Percentiles rank a stretch among this genome's conserved stretches.
phyloP scores from a whole-genome alignment of 2,113 vertebrate species.

The Pongo pygmaeus region DNA sequence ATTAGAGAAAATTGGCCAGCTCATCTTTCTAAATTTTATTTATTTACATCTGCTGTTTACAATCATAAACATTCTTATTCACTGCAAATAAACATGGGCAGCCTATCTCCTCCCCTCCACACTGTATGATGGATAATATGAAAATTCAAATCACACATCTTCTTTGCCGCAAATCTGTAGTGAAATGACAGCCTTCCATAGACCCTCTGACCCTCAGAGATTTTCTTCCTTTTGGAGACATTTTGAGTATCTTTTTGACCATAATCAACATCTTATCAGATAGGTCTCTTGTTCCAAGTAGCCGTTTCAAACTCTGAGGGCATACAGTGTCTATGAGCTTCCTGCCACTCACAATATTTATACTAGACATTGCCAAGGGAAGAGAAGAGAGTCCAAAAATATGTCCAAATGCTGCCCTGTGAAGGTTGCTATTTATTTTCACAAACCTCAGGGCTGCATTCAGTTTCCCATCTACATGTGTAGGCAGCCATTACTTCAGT shows the following conservation, averaged over 20 bases:
- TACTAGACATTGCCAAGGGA: background rate
- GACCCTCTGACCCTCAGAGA: background rate
- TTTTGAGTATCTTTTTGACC: background rate
- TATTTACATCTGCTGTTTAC: background rate
- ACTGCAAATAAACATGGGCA: background rate
- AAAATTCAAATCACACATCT: background rate
- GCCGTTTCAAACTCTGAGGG: background rate
- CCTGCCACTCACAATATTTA: background rate
- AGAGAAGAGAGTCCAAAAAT: background rate
- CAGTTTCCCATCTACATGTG: slow-evolving; percentile 32
- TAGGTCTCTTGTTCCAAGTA: background rate
- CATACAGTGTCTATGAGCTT: background rate
- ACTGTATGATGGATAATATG: background rate
- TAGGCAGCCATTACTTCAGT: slow-evolving; percentile 53
- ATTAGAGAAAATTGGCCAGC: background rate
- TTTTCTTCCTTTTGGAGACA: background rate
- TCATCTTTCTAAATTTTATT: background rate
- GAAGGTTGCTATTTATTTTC: background rate
- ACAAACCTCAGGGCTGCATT: background rate
- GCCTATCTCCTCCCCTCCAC: background rate
- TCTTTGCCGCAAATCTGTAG: background rate
- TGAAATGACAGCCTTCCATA: background rate
- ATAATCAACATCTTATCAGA: background rate
- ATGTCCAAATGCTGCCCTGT: background rate
- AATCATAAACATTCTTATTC: background rate